Evolutionary conservation across 2,888 invertebrate genomes (phyloP), one percentile per base, ranked within the genome.

Genomic region (Standfussiana lucernea): DNA sequence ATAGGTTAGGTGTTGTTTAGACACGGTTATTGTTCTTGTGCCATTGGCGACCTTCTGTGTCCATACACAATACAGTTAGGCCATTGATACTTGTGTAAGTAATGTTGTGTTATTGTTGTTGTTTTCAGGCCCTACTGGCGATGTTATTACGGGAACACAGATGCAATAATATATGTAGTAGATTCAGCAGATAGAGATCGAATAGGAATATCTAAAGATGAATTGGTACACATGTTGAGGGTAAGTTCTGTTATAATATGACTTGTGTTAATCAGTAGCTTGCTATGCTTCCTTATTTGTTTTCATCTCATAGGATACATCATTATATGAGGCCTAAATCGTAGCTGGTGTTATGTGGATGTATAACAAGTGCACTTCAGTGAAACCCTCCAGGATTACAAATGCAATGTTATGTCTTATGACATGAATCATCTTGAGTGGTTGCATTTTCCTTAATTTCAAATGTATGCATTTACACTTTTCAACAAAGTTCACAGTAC

Each of bases 91-190:
- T 65, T 42, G 35, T 62, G 53, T 70, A 37, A 62, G 32, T 78
- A 66, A 67, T 61, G 28, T 64, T 67, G 24, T 45, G 37, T 62
- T 68, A 59, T 75, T 81, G 50, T 64, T 76, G 83, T 84, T 73
- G 83, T 77, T 97, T 97, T 78, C 95, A 99, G 99, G 97, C 99
- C 99, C 0, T 99, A 99, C 95, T 99, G 99, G 99, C 97, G 99
- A 95, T 99, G 99, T 97, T 99, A 99, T 96, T 99, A 99, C 95
- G 99, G 99, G 89, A 99, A 99, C 97, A 99, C 99, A 93, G 99
- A 99, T 97, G 99, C 99, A 92, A 99, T 99, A 91, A 99, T 99
- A 92, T 99, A 99, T 97, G 99, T 99, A 74, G 99, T 99, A 71
- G 99, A 99, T 96, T 99, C 99, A 68, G 99, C 99, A 75, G 99